Evolutionary conservation across 2,888 invertebrate species (phyloP).

Genomic region (Palloptera scutellata): DNA sequence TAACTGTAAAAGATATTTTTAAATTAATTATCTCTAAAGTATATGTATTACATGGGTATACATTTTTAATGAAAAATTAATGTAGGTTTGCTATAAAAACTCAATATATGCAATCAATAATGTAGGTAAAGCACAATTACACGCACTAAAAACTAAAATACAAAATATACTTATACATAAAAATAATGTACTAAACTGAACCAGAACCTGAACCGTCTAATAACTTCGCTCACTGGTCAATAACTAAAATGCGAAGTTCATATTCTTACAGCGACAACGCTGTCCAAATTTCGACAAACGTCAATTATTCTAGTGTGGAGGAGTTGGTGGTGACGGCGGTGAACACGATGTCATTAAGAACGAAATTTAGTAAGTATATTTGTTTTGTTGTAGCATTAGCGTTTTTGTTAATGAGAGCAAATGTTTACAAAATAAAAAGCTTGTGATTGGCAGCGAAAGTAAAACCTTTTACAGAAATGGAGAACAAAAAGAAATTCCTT

Average conservation of each 20-base stretch:
- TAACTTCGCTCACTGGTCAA: constrained; percentile 46
- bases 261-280: neutral
- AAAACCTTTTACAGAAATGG: too few relatives aligned
- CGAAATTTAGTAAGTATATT: too few relatives aligned
- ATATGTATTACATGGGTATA: too few relatives aligned
- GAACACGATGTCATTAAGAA: too few relatives aligned
- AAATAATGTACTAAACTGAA: constrained; percentile 9
- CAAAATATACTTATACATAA: neutral
- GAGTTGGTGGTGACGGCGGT: neutral
- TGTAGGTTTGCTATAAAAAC: too few relatives aligned
- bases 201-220: constrained; percentile 20
- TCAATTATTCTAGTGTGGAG: neutral
- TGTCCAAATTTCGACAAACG: constrained; percentile 19
- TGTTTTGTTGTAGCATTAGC: too few relatives aligned
- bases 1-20: constrained; percentile 51
- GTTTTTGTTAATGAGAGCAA: too few relatives aligned
- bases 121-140: neutral
- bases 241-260: constrained; percentile 43
- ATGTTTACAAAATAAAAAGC: too few relatives aligned
- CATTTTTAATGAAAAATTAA: too few relatives aligned
- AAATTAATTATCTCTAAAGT: neutral
- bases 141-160: constrained; percentile 14
- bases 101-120: too few relatives aligned
- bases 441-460: too few relatives aligned
- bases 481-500: too few relatives aligned